phyloP scores from a whole-genome alignment of 2,797 vertebrate species.

The Lagodon rhomboides region DNA sequence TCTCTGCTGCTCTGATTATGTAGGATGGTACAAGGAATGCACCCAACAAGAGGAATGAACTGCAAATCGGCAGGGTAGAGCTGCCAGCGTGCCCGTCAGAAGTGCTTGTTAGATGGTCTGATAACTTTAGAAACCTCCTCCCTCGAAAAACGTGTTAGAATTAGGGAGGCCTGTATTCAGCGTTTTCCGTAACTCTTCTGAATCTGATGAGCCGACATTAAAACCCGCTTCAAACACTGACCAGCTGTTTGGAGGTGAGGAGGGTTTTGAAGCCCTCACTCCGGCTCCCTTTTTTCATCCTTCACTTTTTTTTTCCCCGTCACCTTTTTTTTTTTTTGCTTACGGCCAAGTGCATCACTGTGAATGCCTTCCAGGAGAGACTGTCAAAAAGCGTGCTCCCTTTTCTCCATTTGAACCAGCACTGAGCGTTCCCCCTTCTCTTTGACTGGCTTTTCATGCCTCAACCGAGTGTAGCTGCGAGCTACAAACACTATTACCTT shows the following conservation, averaged over 20 bases:
- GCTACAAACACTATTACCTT: not conserved
- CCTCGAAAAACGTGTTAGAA: not conserved
- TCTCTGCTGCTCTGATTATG: not conserved
- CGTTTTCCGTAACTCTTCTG: not conserved
- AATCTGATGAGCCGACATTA: not conserved
- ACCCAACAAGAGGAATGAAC: not conserved
- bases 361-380: constrained; percentile 5
- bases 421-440: not conserved
- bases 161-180: not conserved
- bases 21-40: not conserved
- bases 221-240: not conserved
- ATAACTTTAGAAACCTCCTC: not conserved
- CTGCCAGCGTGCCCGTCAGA: not conserved
- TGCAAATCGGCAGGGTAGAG: not conserved
- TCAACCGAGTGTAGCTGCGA: not conserved
- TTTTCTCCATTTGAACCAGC: not conserved
- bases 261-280: not conserved
- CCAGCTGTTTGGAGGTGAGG: not conserved
- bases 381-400: not conserved
- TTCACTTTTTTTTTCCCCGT: not conserved
- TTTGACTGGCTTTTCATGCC: not conserved
- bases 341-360: not conserved
- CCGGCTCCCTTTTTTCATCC: not conserved
- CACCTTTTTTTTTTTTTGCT: not conserved
- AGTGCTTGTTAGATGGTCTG: not conserved